These are phyloP conservation scores for Gymnothorax reevesii DNA, from an alignment of 2,797 vertebrate species.

Conservation along the genomic window DNA sequence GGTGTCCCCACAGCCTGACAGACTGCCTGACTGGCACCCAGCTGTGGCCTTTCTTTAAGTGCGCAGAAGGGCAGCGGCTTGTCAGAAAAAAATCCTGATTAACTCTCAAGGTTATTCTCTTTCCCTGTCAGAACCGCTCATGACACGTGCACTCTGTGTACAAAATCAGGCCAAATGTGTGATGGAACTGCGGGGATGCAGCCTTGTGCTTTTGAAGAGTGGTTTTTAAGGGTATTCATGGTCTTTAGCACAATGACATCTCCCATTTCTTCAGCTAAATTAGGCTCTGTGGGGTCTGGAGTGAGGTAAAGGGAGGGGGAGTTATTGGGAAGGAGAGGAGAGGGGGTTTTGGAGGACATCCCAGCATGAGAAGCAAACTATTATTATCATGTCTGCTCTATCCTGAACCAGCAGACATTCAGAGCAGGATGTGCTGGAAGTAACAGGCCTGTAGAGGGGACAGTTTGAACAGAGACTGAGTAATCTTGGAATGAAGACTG, in stretches of 20 bases:
- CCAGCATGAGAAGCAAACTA: not conserved
- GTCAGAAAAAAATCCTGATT: too few relatives aligned
- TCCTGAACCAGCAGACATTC: not conserved
- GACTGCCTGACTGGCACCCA: slow-evolving; percentile 26
- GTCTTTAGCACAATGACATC: not conserved
- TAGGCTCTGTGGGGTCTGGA: not conserved
- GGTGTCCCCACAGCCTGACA: slow-evolving; percentile 32
- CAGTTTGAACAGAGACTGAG: too few relatives aligned
- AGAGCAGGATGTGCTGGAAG: not conserved
- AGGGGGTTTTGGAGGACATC: not conserved
- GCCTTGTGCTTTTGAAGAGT: slow-evolving; percentile 22
- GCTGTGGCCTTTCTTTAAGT: slow-evolving; percentile 28
- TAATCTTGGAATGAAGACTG: too few relatives aligned
- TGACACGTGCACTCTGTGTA: not conserved
- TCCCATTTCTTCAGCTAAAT: slow-evolving; percentile 19
- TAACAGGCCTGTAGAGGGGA: too few relatives aligned
- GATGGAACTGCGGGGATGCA: not conserved
- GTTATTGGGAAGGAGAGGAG: not conserved
- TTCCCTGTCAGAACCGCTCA: slow-evolving; percentile 3
- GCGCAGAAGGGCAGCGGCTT: slow-evolving; percentile 9
- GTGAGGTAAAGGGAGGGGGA: not conserved
- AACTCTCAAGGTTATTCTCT: too few relatives aligned
- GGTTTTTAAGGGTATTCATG: slow-evolving; percentile 14
- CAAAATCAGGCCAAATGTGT: slow-evolving; percentile 12
- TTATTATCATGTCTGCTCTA: not conserved